Evolutionary conservation across 2,797 vertebrate genomes (phyloP).

Genomic region (Rhinatrema bivittatum): DNA sequence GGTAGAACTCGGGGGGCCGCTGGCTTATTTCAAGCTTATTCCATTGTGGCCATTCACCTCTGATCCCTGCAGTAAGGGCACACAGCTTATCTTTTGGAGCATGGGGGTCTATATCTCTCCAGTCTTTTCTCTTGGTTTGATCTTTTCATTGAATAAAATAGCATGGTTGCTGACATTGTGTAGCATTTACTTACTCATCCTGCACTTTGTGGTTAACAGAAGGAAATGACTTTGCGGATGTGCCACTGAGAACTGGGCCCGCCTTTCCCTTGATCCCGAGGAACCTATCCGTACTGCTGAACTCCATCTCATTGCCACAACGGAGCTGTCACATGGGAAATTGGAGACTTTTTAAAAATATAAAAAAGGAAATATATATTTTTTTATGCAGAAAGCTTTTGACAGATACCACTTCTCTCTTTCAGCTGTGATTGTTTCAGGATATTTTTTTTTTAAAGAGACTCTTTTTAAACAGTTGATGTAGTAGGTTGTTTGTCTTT

Average conservation of each 20-base stretch:
- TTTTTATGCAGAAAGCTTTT: conserved; percentile 7
- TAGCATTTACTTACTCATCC: too few species aligned
- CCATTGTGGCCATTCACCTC: too few species aligned
- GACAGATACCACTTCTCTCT: background rate
- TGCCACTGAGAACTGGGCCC: conserved; percentile 71
- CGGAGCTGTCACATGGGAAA: background rate
- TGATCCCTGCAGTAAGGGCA: too few species aligned
- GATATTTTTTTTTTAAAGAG: conserved; percentile 37
- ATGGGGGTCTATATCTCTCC: too few species aligned
- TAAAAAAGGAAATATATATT: background rate
- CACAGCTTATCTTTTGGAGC: too few species aligned
- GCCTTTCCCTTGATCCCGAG: conserved; percentile 6
- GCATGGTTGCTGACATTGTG: too few species aligned
- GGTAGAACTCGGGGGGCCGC: too few species aligned
- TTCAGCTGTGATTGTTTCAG: conserved; percentile 29
- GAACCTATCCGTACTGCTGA: conserved; percentile 6
- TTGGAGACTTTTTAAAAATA: conserved; percentile 20
- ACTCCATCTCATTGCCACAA: background rate
- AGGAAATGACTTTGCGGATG: conserved; percentile 93
- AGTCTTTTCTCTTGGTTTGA: too few species aligned
- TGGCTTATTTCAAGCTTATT: too few species aligned
- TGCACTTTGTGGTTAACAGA: conserved; percentile 55
- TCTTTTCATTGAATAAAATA: too few species aligned
- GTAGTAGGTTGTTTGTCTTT: too few species aligned
- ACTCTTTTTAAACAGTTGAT: background rate